Evolutionary conservation across 2,888 invertebrate species (phyloP).

Genomic region (Drosophila neotestacea): DNA sequence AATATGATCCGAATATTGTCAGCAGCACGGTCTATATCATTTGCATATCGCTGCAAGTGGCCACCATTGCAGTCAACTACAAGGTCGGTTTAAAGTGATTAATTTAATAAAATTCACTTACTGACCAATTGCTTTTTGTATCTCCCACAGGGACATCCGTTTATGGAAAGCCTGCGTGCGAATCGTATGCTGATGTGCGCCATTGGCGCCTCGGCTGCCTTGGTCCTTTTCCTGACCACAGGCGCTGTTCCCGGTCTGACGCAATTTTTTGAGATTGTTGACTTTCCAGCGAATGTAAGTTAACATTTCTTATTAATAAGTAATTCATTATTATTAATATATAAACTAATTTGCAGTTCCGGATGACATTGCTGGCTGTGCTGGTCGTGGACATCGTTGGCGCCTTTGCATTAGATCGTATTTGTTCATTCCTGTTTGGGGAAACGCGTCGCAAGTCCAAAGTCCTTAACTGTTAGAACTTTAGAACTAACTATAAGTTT

Average conservation of each 20-base stretch:
- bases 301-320: background rate
- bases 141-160: slow-evolving; percentile 96
- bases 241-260: slow-evolving; percentile 94
- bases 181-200: slow-evolving; percentile 97
- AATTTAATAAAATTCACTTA: background rate
- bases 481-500: slow-evolving; percentile 12
- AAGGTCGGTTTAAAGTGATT: slow-evolving; percentile 88
- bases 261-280: slow-evolving; percentile 96
- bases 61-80: slow-evolving; percentile 99
- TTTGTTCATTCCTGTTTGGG: slow-evolving; percentile 94
- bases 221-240: slow-evolving; percentile 93
- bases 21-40: slow-evolving; percentile 99
- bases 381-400: slow-evolving; percentile 94
- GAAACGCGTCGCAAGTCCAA: slow-evolving; percentile 88
- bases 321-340: slow-evolving; percentile 37
- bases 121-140: slow-evolving; percentile 21
- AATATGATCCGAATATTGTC: slow-evolving; percentile 96
- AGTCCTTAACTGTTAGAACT: slow-evolving; percentile 65
- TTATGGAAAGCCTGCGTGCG: slow-evolving; percentile 97
- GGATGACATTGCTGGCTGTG: slow-evolving; percentile 92
- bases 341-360: slow-evolving; percentile 89
- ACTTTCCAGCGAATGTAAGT: slow-evolving; percentile 95
- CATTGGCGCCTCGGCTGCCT: slow-evolving; percentile 92
- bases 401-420: slow-evolving; percentile 93
- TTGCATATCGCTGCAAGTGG: slow-evolving; percentile 98